These are phyloP conservation scores for Anguilla megastoma DNA, from an alignment of 2,797 vertebrate species.

Conservation along the genomic window DNA sequence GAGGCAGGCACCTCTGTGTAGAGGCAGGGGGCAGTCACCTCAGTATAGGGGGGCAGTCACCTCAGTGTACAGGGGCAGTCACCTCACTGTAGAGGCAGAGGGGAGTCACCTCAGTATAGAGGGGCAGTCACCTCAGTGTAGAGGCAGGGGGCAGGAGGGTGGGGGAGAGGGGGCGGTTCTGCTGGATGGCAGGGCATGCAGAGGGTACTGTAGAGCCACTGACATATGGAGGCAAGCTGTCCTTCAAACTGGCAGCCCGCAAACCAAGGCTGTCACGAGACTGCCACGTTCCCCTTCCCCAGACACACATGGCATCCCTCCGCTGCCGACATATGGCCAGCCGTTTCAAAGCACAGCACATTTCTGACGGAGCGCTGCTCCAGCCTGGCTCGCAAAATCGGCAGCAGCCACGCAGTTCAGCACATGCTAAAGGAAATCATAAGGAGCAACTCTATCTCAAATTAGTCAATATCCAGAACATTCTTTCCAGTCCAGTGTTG, in stretches of 20 bases:
- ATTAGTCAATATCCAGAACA: background rate
- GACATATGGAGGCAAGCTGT: slow-evolving; percentile 14
- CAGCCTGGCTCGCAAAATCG: slow-evolving; percentile 3
- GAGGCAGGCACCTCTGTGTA: too few relatives aligned
- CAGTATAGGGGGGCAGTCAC: background rate
- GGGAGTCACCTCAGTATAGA: background rate
- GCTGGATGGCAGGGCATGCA: background rate
- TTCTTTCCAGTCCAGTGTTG: slow-evolving; percentile 5
- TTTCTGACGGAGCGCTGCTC: slow-evolving; percentile 22
- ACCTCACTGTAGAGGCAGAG: background rate
- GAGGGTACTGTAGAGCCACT: background rate
- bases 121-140: background rate
- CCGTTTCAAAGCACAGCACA: slow-evolving; percentile 45
- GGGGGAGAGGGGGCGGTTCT: background rate
- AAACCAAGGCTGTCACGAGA: background rate
- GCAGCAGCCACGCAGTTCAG: slow-evolving; percentile 26
- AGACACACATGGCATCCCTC: slow-evolving; percentile 23
- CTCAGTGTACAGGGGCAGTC: background rate
- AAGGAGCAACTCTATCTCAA: background rate
- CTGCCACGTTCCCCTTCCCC: slow-evolving; percentile 36
- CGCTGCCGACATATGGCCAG: slow-evolving; percentile 5
- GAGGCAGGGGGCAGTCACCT: too few relatives aligned
- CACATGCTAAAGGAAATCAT: background rate
- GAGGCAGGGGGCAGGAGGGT: background rate
- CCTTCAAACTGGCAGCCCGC: background rate